Evolutionary conservation across 2,888 invertebrate species (phyloP), one percentile per base, ranked within the genome.

Genomic region (Serrognathus titanus): DNA sequence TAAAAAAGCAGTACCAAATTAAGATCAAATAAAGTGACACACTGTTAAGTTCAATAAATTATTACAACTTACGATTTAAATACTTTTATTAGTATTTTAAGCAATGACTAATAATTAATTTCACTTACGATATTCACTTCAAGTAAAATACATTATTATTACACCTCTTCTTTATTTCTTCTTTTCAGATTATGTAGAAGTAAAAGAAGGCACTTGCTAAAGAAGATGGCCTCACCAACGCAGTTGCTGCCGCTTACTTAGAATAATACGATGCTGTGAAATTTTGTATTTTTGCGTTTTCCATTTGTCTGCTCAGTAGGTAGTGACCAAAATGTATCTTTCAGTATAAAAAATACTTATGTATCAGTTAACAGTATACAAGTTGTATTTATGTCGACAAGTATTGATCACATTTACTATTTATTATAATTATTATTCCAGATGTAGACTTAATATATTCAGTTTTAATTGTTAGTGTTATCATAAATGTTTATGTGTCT

Each of bases 151-250:
- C 43, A n/a, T 16, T 16, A 16, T 16, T 16, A 16, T 16, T 16
- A 2, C n/a, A n/a, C n/a, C n/a, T n/a, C n/a, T n/a, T n/a, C n/a
- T 16, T 16, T 16, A n/a, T 12, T 45, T 5, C 24, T 51, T 58
- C 60, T 58, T 69, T 82, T 77, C 79, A 83, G 83, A 80, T 78
- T 83, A 81, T 69, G 83, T 82, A 51, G 81, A 82, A 63, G 81
- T 83, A 11, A 81, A 81, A 67, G 72, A 80, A 52, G 83, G 83
- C 24, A 83, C 82, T 70, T 83, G 83, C 74, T 83, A 63, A 66
- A 55, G 35, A 43, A 35, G 12, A 53, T 11, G 35, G 13, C 37
- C 39, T n/a, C 39, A 47, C 39, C 35, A 51, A 39, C 12, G 38
- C 47, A 53, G 12, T 10, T 48, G 24, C 20, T 8, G n/a, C 35